These are phyloP conservation scores for Atta colombica DNA, from an alignment of 1,140 invertebrate genomes.

Conservation along the genomic window DNA sequence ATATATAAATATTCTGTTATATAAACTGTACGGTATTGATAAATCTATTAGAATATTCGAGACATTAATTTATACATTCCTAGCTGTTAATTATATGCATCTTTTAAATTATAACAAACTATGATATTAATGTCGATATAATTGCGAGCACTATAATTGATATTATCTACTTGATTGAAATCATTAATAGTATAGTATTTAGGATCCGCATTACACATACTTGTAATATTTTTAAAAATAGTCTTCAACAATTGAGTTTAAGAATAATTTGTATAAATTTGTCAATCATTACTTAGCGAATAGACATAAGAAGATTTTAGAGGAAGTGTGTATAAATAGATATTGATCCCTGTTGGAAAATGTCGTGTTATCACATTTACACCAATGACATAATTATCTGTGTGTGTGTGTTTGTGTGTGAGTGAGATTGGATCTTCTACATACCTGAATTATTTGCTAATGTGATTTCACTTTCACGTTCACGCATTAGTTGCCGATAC, in stretches of 20 bases:
- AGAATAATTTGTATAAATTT: background rate
- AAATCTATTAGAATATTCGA: background rate
- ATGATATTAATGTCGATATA: slow-evolving; percentile 12
- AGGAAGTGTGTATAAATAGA: background rate
- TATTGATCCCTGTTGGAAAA: background rate
- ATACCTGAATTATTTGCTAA: background rate
- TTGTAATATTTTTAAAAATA: background rate
- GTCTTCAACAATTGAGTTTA: background rate
- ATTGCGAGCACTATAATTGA: background rate
- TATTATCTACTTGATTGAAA: background rate
- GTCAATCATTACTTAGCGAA: background rate
- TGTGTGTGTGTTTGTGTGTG: background rate
- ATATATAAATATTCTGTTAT: background rate
- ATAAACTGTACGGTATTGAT: background rate
- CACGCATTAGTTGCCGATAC: slow-evolving; percentile 16
- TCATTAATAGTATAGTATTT: background rate
- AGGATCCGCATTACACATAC: background rate
- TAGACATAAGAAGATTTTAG: background rate
- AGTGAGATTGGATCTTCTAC: background rate
- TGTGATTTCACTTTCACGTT: slow-evolving; percentile 24
- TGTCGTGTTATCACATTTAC: background rate
- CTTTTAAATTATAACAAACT: background rate
- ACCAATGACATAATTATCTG: background rate
- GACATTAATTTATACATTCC: background rate
- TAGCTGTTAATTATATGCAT: background rate